Evolutionary conservation across 1,140 invertebrate species (phyloP), one percentile per base, ranked within the genome.

Genomic region (Cydia strobilella): DNA sequence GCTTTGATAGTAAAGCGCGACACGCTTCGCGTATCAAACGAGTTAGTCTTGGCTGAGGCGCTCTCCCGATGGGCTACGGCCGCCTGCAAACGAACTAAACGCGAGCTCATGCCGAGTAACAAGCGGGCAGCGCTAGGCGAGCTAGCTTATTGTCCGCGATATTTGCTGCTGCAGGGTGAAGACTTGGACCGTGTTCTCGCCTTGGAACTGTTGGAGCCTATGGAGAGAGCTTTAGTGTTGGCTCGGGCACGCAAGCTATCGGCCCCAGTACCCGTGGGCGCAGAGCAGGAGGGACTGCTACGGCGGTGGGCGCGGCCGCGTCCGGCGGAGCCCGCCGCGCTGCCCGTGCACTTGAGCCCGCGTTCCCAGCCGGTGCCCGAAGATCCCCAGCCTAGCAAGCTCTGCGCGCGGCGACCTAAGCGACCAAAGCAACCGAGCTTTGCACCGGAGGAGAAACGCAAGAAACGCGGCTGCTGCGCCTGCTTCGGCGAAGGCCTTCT

Each of bases 31-130:
- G 86, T 96, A 1, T 81, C 87, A 0, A 93, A 89, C 63, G 95
- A 96, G 81, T 88, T 93, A 2, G 82, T 94, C 1, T 83, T 96
- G 3, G 95, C 95, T 51, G 85, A 90, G 13, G 95, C 95, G 4
- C 79, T 96, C 51, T 93, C 94, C 23, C 93, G 95, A 73, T 97
- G 96, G 96, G 94, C 95, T 7, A 94, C 94, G 23, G 94, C 95
- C 5, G 94, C 95, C 72, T 96, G 96, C 80, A 94, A 95, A 74
- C 92, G 95, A 63, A 90, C 91, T 31, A 95, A 95, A 35, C 80
- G 95, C 35, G 95, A 96, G 75, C 85, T 96, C 25, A 95, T 94
- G 3, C 81, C 94, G 1, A 85, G 83, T 9, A 96, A 96, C 80
- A 94, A 94, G 66, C 92, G 96, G 7, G 84, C 90, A n/a, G 94